Base-by-base conservation (phyloP, 1,140 invertebrate genomes). In the Pogonomyrmex californicus region DNA sequence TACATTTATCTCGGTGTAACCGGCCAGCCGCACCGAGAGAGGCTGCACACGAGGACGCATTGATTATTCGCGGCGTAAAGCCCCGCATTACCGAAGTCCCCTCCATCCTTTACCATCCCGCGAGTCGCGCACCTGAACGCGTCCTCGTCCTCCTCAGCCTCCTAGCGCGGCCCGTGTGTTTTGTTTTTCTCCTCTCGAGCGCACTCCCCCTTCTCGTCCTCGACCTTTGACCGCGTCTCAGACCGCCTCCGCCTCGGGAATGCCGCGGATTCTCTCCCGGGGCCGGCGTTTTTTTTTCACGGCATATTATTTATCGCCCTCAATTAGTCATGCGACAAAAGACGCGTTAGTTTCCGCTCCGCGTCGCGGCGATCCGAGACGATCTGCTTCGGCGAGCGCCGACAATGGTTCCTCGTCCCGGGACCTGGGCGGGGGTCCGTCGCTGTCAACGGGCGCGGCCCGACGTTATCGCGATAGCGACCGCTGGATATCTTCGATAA, bases 261-360 rank as follows among this genome's bases (percentile, higher is more conserved):
- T 75, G n/a, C 38, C 87, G 33, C 41, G 56, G 66, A 81, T 78
- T 62, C 79, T 75, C 68, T 75, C 44, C 23, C 23, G 23, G 71
- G 73, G 33, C 38, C 81, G 44, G 33, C 44, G 41, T 87, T 23
- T 90, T 91, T n/a, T n/a, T 87, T 86, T 58, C 86, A 23, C 44
- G 58, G 51, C 58, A 33, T 56, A 82, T 91, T 91, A 90, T 90
- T 90, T 81, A 91, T 91, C 87, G 83, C 14, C 75, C 56, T 81
- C 86, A 86, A 91, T 91, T 91, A 91, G 91, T 91, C 90, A 91
- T 86, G 90, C 90, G 91, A 91, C 90, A 91, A 91, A 91, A 91
- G 91, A 90, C 86, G 91, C 33, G 86, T 88, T 88, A 77, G 87
- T 87, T 87, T 87, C 79, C 77, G 47, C 47, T 47, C 63, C 77